Evolutionary conservation across 2,113 vertebrate genomes (phyloP), one percentile per base, ranked within the genome.

Genomic region (Columba livia): DNA sequence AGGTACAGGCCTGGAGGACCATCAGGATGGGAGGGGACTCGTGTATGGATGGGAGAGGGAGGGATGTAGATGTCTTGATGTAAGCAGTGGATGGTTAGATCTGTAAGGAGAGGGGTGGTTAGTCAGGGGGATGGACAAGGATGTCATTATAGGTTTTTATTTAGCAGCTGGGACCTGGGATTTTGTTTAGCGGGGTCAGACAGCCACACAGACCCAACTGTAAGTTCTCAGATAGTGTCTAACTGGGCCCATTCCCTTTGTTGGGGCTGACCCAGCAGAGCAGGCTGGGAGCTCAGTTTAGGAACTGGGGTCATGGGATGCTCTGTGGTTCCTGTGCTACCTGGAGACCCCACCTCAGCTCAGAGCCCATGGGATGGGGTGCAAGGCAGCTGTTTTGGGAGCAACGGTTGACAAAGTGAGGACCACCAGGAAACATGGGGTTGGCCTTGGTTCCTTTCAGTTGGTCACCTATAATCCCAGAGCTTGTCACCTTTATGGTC

Each of bases 1-100:
- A 99, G 99, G 99, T 99, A 96, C 47, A 98, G 16, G 36, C 31
- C 65, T 28, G 3, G 31, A 77, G 44, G 78, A 57, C 62, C 48
- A 4, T 11, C 36, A 14, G 70, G 51, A 64, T 10, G 25, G 47
- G 36, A 72, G 28, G 34, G 70, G 20, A 40, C 8, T 24, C 8
- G 0, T 36, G 70, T 8, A 11, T 36, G 31, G 48, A 3, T 3
- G 56, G 50, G 44, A 57, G n/a, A 32, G 13, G 69, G 16, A 72
- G 47, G 24, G 34, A 11, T 65, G 17, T 29, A 61, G 21, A 40
- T 34, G 32, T 29, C 34, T 77, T 80, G 60, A 28, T 64, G 9
- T 21, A 28, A 51, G 42, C 2, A 1, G 38, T 74, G 16, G 56
- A 36, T 65, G 44, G 53, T 28, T 62, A 51, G 53, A 31, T 50